phyloP scores from a whole-genome alignment of 2,113 vertebrate species.

The Hemichromis elongatus region DNA sequence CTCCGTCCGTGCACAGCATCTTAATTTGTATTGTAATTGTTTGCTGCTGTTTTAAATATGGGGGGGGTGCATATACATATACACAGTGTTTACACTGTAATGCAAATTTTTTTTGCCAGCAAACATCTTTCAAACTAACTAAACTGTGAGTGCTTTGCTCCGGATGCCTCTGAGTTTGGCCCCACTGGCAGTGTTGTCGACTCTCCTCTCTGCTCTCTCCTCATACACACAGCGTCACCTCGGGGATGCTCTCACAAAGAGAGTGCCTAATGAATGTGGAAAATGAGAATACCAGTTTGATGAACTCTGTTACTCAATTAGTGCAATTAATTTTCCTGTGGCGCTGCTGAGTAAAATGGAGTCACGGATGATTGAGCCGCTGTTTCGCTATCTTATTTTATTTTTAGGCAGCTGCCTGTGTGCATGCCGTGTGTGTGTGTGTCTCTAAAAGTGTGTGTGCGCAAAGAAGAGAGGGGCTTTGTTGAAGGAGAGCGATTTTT shows the following conservation, averaged over 20 bases:
- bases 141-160: background rate
- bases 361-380: constrained; percentile 74
- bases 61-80: background rate
- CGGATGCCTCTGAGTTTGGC: background rate
- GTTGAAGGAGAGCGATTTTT: background rate
- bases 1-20: background rate
- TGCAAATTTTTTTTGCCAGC: background rate
- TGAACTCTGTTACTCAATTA: constrained; percentile 89
- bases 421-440: background rate
- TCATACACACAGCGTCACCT: constrained; percentile 31
- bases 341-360: constrained; percentile 78
- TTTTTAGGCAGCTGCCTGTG: constrained; percentile 40
- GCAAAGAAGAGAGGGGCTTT: background rate
- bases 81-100: background rate
- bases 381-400: constrained; percentile 57
- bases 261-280: constrained; percentile 82
- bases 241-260: constrained; percentile 62
- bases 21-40: background rate
- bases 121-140: background rate
- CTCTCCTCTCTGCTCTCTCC: constrained; percentile 7
- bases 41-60: background rate
- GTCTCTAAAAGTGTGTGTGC: background rate
- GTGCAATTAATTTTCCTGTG: constrained; percentile 90
- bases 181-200: constrained; percentile 3
- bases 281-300: constrained; percentile 83